Percentiles rank a stretch among this genome's conserved stretches.
Conservation (phyloP, 2,888 invertebrate genomes). For the Conus canariensis region DNA sequence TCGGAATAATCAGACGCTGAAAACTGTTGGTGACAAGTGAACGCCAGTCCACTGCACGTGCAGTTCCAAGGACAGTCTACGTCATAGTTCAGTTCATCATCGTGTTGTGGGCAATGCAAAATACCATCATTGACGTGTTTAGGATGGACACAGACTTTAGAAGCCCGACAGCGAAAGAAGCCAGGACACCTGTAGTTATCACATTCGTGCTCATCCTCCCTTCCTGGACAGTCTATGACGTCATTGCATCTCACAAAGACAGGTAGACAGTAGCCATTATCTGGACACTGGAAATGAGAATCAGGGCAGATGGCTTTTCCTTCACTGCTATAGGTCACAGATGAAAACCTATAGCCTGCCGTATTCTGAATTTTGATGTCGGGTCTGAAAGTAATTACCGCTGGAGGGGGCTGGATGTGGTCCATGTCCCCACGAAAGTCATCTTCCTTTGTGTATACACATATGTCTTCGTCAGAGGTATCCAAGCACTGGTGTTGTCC, state of each 20-base stretch:
- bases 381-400: neutral
- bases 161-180: slow-evolving; percentile 37
- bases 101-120: slow-evolving; percentile 44
- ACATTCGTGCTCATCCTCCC: slow-evolving; percentile 40
- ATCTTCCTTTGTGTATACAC: neutral
- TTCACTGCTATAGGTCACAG: no score
- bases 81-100: slow-evolving; percentile 43
- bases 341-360: no score
- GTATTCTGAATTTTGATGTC: no score
- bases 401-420: neutral
- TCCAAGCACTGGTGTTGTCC: slow-evolving; percentile 1
- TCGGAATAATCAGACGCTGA: neutral
- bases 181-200: slow-evolving; percentile 35
- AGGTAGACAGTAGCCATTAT: slow-evolving; percentile 39
- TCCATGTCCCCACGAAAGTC: neutral
- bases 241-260: slow-evolving; percentile 45
- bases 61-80: slow-evolving; percentile 36
- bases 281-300: slow-evolving; percentile 36
- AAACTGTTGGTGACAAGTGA: slow-evolving; percentile 8
- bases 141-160: slow-evolving; percentile 35
- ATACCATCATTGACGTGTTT: slow-evolving; percentile 43
- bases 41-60: slow-evolving; percentile 34
- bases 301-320: slow-evolving; percentile 16
- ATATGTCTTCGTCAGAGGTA: neutral
- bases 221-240: slow-evolving; percentile 40